Evolutionary conservation across 2,888 invertebrate genomes (phyloP).

Genomic region (Watsonalla cultraria): DNA sequence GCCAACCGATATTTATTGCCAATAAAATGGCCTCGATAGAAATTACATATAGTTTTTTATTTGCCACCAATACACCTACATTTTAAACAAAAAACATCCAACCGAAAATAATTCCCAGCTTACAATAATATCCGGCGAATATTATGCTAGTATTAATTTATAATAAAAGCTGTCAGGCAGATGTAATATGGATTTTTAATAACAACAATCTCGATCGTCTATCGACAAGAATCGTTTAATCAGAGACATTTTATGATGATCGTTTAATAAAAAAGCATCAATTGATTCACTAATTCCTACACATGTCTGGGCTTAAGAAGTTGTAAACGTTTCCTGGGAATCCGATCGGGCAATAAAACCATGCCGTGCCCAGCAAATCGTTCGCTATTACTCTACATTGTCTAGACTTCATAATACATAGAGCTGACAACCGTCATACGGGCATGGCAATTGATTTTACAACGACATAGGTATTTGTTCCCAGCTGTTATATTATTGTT

Average conservation of each 20-base stretch:
- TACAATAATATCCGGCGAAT: conserved; percentile 65
- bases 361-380: conserved; percentile 36
- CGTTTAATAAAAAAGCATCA: conserved; percentile 5
- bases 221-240: neutral
- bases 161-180: conserved; percentile 55
- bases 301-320: conserved; percentile 19
- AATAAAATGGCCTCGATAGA: conserved; percentile 55
- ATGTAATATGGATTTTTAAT: conserved; percentile 25
- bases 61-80: conserved; percentile 26
- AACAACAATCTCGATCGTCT: neutral
- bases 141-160: conserved; percentile 50
- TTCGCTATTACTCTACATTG: conserved; percentile 42
- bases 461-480: conserved; percentile 1
- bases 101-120: conserved; percentile 43
- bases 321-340: conserved; percentile 35
- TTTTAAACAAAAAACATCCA: conserved; percentile 40
- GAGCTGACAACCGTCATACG: conserved; percentile 32
- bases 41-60: conserved; percentile 44
- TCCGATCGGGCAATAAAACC: conserved; percentile 44
- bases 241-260: neutral
- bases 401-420: conserved; percentile 47
- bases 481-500: neutral
- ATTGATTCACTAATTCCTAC: conserved; percentile 20
- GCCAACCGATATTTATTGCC: conserved; percentile 65
- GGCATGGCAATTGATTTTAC: conserved; percentile 1